A percentile compares a stretch with the other conserved stretches of the same genome.
These are phyloP conservation scores for Phaetusa simplex DNA, from an alignment of 2,113 vertebrate genomes.

Conservation along the genomic window DNA sequence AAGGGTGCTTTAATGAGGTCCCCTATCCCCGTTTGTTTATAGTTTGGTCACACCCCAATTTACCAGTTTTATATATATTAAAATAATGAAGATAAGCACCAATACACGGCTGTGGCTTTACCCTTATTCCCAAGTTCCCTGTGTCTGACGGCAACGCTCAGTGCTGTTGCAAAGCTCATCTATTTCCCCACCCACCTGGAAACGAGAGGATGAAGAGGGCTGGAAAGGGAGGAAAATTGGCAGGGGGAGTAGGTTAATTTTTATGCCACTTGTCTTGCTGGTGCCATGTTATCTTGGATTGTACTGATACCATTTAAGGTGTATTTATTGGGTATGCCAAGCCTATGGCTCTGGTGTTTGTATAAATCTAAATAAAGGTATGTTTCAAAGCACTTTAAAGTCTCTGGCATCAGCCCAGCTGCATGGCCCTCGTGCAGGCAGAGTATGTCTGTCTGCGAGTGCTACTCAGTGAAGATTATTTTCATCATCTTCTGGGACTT, in stretches of 20 bases:
- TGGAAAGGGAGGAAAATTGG: not conserved
- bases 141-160: fast-evolving
- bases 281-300: not conserved
- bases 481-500: not conserved
- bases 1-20: not conserved
- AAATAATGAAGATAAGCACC: not conserved
- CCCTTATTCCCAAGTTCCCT: not conserved
- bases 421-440: not conserved
- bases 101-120: not conserved
- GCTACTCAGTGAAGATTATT: not conserved
- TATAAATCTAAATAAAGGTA: not conserved
- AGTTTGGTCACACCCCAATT: not conserved
- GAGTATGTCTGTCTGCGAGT: not conserved
- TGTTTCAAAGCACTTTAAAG: not conserved
- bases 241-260: not conserved
- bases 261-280: not conserved
- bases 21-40: not conserved
- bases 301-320: not conserved
- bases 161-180: not conserved
- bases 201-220: not conserved
- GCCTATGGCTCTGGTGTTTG: not conserved
- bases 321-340: not conserved
- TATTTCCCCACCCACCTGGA: not conserved
- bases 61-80: not conserved
- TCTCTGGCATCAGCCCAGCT: not conserved